Conservation (phyloP, 1,140 invertebrate species). For the Drosophila sp. region DNA sequence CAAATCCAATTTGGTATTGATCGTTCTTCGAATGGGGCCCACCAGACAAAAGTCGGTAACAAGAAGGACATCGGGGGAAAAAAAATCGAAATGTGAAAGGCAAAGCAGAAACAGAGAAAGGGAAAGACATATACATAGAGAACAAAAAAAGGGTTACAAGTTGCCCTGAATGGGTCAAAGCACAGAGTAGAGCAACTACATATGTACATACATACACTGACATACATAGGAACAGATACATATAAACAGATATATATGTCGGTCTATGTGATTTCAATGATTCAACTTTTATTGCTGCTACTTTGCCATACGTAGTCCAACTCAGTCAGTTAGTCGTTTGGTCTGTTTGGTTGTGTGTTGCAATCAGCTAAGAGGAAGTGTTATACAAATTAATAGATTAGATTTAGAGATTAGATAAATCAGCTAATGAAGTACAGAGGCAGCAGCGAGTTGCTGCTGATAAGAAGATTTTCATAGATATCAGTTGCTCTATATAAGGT, state of each 20-base stretch:
- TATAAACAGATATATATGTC: conserved; percentile 7
- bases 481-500: conserved; percentile 13
- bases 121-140: not conserved
- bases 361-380: conserved; percentile 35
- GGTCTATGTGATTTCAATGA: conserved; percentile 26
- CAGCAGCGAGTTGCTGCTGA: conserved; percentile 24
- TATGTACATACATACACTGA: conserved; percentile 7
- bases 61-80: conserved; percentile 35
- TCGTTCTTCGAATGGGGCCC: conserved; percentile 26
- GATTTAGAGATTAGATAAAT: conserved; percentile 66
- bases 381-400: conserved; percentile 52
- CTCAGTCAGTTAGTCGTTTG: conserved; percentile 20
- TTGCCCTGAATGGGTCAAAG: conserved; percentile 28
- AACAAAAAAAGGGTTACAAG: conserved; percentile 53
- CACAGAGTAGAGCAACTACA: not conserved
- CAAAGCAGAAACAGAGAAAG: too few species aligned
- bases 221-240: not conserved
- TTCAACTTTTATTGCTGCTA: conserved; percentile 35
- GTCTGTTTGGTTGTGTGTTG: conserved; percentile 9
- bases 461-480: conserved; percentile 35
- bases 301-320: conserved; percentile 13
- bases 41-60: conserved; percentile 10
- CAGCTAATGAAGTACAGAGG: conserved; percentile 38
- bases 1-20: conserved; percentile 77
- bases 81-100: conserved; percentile 49